Evolutionary conservation across 2,888 invertebrate species (phyloP).

Genomic region (Tipula unca): DNA sequence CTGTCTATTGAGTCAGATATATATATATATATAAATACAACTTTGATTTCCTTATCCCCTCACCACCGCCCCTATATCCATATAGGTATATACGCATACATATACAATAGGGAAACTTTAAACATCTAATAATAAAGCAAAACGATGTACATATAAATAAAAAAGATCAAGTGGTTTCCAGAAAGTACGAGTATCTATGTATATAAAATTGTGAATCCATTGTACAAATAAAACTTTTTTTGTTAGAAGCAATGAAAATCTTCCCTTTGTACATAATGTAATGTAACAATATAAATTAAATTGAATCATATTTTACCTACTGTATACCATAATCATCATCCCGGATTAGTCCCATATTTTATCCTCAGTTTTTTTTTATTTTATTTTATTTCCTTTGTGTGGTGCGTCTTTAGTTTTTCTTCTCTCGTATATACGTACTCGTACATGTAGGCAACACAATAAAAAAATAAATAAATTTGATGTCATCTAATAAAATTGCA

Average conservation of each 20-base stretch:
- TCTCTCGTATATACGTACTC: background rate
- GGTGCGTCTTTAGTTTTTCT: background rate
- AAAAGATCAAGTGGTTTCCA: background rate
- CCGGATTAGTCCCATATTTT: background rate
- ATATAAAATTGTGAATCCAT: no score
- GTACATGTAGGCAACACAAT: background rate
- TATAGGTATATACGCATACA: no score
- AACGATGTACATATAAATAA: background rate
- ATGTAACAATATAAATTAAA: constrained; percentile 2
- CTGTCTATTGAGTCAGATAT: background rate
- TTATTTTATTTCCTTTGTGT: background rate
- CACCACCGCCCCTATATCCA: background rate
- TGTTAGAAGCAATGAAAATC: background rate
- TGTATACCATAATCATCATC: background rate
- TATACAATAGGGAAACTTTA: background rate
- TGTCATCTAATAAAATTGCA: background rate
- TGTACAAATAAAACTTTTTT: background rate
- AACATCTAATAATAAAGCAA: background rate
- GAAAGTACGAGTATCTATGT: no score
- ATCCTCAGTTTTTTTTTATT: background rate
- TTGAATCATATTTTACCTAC: background rate
- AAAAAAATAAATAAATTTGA: background rate
- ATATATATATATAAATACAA: background rate
- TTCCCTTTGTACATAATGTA: background rate
- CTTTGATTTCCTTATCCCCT: background rate